These are phyloP conservation scores for Dermatemys mawii DNA, from an alignment of 2,113 vertebrate genomes.

Conservation along the genomic window DNA sequence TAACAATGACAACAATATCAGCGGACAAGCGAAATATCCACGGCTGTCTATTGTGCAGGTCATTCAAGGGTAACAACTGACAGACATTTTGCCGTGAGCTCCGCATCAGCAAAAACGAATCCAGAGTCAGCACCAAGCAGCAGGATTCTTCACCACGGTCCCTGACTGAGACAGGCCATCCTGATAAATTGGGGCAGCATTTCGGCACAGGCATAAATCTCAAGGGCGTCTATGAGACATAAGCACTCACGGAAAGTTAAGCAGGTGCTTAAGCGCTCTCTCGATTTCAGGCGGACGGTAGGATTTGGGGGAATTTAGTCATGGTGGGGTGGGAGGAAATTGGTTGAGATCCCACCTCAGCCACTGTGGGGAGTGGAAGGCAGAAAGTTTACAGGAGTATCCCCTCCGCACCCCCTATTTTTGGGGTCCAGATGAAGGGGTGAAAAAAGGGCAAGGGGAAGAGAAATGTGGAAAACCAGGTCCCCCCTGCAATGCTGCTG, in stretches of 20 bases:
- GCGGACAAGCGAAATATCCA: background rate
- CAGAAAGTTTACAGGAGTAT: background rate
- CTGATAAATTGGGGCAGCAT: background rate
- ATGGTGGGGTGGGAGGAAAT: background rate
- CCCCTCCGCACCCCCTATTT: rapidly evolving
- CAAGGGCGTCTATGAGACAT: rapidly evolving
- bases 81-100: background rate
- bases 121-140: background rate
- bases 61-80: background rate
- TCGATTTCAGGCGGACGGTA: background rate
- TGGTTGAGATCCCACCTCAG: background rate
- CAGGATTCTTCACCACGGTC: background rate
- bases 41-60: background rate
- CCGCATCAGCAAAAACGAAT: background rate
- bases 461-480: background rate
- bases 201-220: background rate
- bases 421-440: background rate
- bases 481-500: background rate
- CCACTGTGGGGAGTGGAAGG: background rate
- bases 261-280: rapidly evolving
- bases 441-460: background rate
- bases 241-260: rapidly evolving
- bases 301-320: background rate
- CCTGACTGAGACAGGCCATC: rapidly evolving
- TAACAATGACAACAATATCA: background rate